Percentiles rank a stretch among this genome's conserved stretches.
Conservation (phyloP, 2,797 vertebrate species). For the Lagodon rhomboides region DNA sequence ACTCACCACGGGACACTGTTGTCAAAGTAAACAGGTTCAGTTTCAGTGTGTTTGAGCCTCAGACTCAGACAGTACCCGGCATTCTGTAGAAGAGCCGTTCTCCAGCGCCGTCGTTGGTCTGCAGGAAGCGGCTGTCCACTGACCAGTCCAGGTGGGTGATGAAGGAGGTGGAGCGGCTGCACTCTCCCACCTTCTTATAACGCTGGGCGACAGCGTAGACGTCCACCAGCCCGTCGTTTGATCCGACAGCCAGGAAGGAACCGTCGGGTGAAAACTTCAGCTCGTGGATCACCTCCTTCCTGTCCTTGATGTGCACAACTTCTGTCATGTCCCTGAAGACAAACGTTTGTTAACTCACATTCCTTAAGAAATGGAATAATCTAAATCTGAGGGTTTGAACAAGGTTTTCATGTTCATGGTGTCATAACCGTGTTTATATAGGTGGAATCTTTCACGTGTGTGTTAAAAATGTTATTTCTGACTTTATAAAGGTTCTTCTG, state of each 20-base stretch:
- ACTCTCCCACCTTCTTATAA: constrained; percentile 97
- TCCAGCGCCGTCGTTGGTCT: constrained; percentile 93
- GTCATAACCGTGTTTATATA: no score
- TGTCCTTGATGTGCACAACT: constrained; percentile 97
- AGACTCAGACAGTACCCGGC: constrained; percentile 78
- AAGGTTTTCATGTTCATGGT: neutral
- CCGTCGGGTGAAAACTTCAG: constrained; percentile 97
- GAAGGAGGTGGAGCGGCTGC: constrained; percentile 91
- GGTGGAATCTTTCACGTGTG: no score
- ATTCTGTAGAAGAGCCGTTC: constrained; percentile 94
- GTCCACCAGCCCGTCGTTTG: constrained; percentile 94
- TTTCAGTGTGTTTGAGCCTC: neutral
- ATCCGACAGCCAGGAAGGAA: constrained; percentile 93
- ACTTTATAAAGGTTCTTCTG: no score
- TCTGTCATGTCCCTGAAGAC: constrained; percentile 95
- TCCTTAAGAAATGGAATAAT: neutral
- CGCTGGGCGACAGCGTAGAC: constrained; percentile 93
- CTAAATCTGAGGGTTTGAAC: neutral
- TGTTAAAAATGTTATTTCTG: neutral
- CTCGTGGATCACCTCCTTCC: constrained; percentile 97
- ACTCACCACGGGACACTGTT: neutral
- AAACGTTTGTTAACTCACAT: neutral
- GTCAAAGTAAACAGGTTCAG: neutral
- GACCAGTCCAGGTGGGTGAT: constrained; percentile 99
- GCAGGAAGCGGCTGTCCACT: constrained; percentile 94